These are phyloP conservation scores for Drosophila pallidifrons DNA, from an alignment of 1,140 invertebrate species.

Conservation along the genomic window DNA sequence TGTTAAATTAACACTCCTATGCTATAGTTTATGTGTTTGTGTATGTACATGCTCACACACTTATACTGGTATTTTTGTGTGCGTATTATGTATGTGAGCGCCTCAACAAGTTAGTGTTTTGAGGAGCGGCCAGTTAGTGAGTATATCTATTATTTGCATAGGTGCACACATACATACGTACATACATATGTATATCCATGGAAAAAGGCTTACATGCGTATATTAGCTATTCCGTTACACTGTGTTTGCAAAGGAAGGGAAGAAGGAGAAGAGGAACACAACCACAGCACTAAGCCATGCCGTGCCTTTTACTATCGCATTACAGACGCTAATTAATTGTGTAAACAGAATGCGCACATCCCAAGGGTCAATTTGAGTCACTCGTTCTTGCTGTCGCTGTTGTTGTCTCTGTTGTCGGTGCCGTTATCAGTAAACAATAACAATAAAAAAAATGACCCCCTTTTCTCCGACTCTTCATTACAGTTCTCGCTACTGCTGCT, in stretches of 20 bases:
- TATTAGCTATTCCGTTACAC: background rate
- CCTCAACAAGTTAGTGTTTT: background rate
- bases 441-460: background rate
- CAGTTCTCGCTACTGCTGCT: conserved; percentile 42
- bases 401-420: background rate
- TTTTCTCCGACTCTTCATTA: background rate
- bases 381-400: no score
- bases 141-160: background rate
- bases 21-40: conserved; percentile 6
- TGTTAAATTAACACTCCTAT: conserved; percentile 57
- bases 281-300: conserved; percentile 29
- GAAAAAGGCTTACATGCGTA: background rate
- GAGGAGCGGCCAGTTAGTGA: conserved; percentile 2
- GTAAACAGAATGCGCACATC: conserved; percentile 23
- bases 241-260: background rate
- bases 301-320: conserved; percentile 25
- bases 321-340: conserved; percentile 37
- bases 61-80: background rate
- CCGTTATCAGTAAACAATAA: conserved; percentile 12
- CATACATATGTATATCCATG: background rate
- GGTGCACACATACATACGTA: background rate
- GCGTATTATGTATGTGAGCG: background rate
- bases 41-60: background rate
- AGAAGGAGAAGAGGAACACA: background rate
- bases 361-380: background rate